Conservation (phyloP, 2,113 vertebrate species). For the Psittacula cyanocephala region DNA sequence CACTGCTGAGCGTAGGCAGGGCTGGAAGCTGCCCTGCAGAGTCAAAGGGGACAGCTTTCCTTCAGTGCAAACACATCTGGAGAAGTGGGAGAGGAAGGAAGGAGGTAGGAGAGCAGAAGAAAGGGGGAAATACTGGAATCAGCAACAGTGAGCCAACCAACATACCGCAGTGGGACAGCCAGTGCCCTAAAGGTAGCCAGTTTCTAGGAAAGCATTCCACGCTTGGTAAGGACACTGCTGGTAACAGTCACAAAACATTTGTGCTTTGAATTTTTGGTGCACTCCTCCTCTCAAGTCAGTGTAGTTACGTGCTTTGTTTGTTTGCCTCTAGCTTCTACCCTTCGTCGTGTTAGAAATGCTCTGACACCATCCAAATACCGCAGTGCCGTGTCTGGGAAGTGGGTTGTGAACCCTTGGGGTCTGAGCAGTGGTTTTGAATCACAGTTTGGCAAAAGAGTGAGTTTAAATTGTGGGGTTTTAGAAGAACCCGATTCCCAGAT, state of each 20-base stretch:
- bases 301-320: background rate
- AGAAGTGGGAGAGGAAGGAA: background rate
- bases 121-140: background rate
- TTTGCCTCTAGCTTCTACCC: background rate
- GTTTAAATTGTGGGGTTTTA: background rate
- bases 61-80: background rate
- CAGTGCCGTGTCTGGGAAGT: background rate
- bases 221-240: background rate
- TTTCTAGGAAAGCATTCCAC: background rate
- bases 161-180: background rate
- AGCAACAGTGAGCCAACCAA: background rate
- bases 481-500: background rate
- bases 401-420: background rate
- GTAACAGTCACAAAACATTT: background rate
- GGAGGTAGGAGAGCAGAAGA: background rate
- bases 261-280: background rate
- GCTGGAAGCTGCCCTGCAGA: background rate
- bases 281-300: background rate
- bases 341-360: background rate
- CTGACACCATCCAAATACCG: background rate
- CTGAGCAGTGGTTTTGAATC: background rate
- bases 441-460: background rate
- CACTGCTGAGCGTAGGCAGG: background rate
- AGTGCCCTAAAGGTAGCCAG: background rate
- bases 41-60: background rate